A percentile compares a stretch with the other conserved stretches of the same genome.
Evolutionary conservation across 2,888 invertebrate genomes (phyloP).

Genomic region (Lithophane ornitopus): DNA sequence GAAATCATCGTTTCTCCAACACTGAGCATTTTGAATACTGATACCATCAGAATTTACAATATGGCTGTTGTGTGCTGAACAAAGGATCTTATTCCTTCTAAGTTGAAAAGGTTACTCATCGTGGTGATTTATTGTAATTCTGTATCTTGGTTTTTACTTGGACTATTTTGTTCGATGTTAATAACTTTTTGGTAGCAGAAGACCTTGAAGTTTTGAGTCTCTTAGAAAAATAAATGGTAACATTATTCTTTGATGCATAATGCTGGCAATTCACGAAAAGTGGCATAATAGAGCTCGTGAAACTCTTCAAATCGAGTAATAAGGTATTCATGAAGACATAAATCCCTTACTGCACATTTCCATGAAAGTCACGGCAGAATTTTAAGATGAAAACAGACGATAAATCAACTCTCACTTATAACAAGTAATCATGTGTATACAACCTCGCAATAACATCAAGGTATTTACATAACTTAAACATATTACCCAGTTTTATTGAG

Average conservation of each 20-base stretch:
- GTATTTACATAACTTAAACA: constrained; percentile 32
- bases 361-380: background rate
- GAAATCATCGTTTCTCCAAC: constrained; percentile 60
- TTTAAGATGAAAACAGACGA: constrained; percentile 7
- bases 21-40: constrained; percentile 48
- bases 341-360: background rate
- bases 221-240: background rate
- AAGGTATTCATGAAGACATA: background rate
- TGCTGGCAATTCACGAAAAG: background rate
- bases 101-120: constrained; percentile 41
- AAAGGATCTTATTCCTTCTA: constrained; percentile 40
- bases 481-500: constrained; percentile 19
- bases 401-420: constrained; percentile 27
- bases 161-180: constrained; percentile 25
- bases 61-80: constrained; percentile 37
- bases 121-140: constrained; percentile 44
- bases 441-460: constrained; percentile 30
- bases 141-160: constrained; percentile 10
- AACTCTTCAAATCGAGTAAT: background rate
- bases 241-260: no score
- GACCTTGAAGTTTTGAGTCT: background rate
- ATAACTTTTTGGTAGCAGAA: constrained; percentile 9
- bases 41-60: constrained; percentile 48
- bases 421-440: constrained; percentile 14
- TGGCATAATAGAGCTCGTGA: background rate